A percentile compares a stretch with the other conserved stretches of the same genome.
phyloP scores from a whole-genome alignment of 2,113 vertebrate genomes.

The Acrocephalus arundinaceus region DNA sequence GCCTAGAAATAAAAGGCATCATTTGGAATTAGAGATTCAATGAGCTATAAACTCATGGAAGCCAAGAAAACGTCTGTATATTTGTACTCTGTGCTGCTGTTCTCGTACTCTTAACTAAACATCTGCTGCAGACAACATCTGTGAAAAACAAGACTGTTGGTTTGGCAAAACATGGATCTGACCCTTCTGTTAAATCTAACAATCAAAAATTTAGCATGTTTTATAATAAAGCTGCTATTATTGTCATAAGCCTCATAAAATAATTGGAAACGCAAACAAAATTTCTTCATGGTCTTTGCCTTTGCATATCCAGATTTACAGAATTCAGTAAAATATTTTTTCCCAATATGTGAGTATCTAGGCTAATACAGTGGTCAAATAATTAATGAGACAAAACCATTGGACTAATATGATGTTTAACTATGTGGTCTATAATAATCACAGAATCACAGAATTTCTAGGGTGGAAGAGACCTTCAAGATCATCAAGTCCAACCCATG shows the following conservation, averaged over 20 bases:
- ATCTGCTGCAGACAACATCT: not conserved
- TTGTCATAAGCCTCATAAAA: not conserved
- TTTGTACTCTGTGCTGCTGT: not conserved
- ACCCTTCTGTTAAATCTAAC: not conserved
- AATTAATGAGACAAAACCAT: not conserved
- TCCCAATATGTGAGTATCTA: not conserved
- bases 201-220: not conserved
- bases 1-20: not conserved
- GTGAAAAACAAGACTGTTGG: not conserved
- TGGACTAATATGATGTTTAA: not conserved
- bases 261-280: not conserved
- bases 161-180: not conserved
- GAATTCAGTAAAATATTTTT: not conserved
- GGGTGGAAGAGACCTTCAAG: too few species aligned
- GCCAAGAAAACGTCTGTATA: accelerated
- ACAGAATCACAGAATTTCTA: too few species aligned
- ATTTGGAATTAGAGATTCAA: not conserved
- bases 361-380: not conserved
- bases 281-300: not conserved
- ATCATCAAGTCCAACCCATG: too few species aligned
- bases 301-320: not conserved
- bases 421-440: not conserved
- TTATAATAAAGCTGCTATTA: not conserved
- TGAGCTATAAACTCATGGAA: not conserved
- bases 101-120: not conserved